phyloP scores from a whole-genome alignment of 2,797 vertebrate genomes.

The Gallinago solitaria region DNA sequence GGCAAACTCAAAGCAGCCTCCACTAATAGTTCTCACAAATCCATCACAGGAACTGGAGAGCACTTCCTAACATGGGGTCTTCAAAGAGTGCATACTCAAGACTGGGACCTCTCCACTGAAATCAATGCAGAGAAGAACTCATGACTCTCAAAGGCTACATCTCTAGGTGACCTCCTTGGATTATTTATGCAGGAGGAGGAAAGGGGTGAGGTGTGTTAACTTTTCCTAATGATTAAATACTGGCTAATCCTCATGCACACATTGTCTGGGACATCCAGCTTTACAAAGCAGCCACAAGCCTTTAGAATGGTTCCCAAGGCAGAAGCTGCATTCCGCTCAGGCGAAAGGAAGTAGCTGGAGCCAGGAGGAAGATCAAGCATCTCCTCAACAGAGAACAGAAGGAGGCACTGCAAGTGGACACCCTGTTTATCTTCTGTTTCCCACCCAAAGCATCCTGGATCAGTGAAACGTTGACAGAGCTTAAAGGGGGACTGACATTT shows the following conservation, averaged over 20 bases:
- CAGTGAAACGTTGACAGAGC: not conserved
- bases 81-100: rapidly evolving
- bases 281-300: not conserved
- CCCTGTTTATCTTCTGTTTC: not conserved
- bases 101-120: not conserved
- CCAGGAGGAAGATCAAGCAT: not conserved
- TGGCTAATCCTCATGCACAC: not conserved
- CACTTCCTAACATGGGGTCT: not conserved
- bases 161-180: not conserved
- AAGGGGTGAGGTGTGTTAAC: not conserved
- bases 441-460: not conserved
- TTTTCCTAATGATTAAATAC: not conserved
- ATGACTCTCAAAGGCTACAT: not conserved
- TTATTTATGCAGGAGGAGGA: not conserved
- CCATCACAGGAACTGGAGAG: not conserved
- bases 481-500: not conserved
- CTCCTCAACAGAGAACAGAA: not conserved
- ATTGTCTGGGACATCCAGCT: not conserved
- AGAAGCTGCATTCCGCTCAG: not conserved
- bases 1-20: not conserved
- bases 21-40: not conserved
- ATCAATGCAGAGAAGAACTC: not conserved
- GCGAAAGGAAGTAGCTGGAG: not conserved
- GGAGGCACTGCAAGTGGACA: not conserved
- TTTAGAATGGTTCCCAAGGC: not conserved